Percentiles rank a stretch among this genome's conserved stretches.
phyloP scores from a whole-genome alignment of 1,140 invertebrate genomes.

The Euura lappo region DNA sequence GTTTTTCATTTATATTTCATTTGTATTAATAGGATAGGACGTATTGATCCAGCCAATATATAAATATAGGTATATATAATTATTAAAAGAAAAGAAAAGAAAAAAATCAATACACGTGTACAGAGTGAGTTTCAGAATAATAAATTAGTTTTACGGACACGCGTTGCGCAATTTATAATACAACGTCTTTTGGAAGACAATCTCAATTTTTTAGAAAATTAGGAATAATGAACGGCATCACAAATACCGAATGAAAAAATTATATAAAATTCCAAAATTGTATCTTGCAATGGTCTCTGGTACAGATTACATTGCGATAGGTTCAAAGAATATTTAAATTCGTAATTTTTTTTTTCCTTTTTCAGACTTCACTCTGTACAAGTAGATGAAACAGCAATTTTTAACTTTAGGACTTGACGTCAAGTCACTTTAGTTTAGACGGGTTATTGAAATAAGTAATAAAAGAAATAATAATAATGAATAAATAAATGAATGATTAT shows the following conservation, averaged over 20 bases:
- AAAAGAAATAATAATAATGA: neutral
- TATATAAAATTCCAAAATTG: too few species aligned
- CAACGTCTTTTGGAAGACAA: too few species aligned
- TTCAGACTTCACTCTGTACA: neutral
- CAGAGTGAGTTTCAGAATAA: neutral
- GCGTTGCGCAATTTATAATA: too few species aligned
- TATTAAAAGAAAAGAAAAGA: too few species aligned
- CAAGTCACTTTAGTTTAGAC: conserved; percentile 12
- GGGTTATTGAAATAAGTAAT: neutral
- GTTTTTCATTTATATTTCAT: neutral
- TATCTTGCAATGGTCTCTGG: too few species aligned
- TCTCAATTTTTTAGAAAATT: too few species aligned
- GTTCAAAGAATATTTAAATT: neutral
- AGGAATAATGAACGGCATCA: too few species aligned
- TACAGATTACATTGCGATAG: too few species aligned
- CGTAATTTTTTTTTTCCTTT: neutral
- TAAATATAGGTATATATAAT: conserved; percentile 4
- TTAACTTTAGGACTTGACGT: conserved; percentile 9
- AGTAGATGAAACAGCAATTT: neutral
- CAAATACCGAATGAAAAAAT: too few species aligned
- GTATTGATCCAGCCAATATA: conserved; percentile 3
- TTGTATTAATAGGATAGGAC: neutral
- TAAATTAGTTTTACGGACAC: too few species aligned
- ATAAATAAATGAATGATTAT: neutral
- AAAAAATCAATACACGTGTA: neutral